Evolutionary conservation across 2,113 vertebrate genomes (phyloP), one percentile per base, ranked within the genome.

Genomic region (Leucoraja erinaceus): DNA sequence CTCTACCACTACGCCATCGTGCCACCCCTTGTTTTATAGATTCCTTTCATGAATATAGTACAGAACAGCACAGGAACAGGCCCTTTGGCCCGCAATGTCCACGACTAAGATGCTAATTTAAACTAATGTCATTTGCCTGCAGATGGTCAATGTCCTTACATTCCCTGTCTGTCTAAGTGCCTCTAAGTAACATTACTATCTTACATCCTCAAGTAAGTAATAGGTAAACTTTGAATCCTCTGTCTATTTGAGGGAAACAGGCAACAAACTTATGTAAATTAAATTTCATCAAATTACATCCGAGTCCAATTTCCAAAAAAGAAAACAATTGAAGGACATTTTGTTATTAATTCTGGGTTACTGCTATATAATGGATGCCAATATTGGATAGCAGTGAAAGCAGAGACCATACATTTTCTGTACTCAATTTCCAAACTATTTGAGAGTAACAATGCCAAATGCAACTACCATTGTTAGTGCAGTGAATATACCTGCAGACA

Each of bases 381-480:
- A 66, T 14, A 66, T 88, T 70, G 18, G 63, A 59, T 38, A 5
- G 25, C 38, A 72, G 70, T 20, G 70, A 9, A 72, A 72, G 22
- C 25, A 47, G 22, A 74, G 33, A 68, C 63, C 0, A 20, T 12
- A 38, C 28, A 28, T 22, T 54, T 72, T 47, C 10, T 63, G 7
- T 68, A 25, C 22, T 72, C 38, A 47, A 74, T 33, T 72, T 68
- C 90, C 68, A 72, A 47, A 72, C 20, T 33, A 72, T 70, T 2
- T 91, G 90, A 91, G 66, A 54, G 90, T 72, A 74, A 91, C 90
- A 72, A 18, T 54, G 31, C 28, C 11, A 63, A 61, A 88, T 31
- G 8, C 59, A 84, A 5, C 25, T 61, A 47, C n/a, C 63, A 38
- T 31, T 47, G 56, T n/a, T 72, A 72, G 31, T 8, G n/a, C 4